Base-by-base conservation (phyloP, 2,888 invertebrate species). In the Julus scandinavius region DNA sequence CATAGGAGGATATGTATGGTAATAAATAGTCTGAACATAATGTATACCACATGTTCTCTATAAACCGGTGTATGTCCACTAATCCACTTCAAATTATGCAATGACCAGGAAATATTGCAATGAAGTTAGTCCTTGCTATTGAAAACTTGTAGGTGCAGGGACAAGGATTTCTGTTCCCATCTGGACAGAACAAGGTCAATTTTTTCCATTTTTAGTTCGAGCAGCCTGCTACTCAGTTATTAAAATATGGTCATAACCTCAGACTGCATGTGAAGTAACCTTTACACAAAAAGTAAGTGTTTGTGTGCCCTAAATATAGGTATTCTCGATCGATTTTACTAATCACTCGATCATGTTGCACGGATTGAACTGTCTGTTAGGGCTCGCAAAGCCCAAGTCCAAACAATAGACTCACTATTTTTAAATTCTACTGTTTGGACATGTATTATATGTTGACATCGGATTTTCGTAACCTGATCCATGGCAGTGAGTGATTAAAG, bases 261-360 rank as follows among this genome's bases (percentile, higher is more conserved):
- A 20, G 2, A 72, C n/a, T 29, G 20, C n/a, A 72, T 7, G 4
- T 20, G 7, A 20, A n/a, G 58, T 72, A 72, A 72, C 63, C 63
- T 72, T 72, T 20, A 1, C 5, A 20, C n/a, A 29, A 72, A 72
- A 63, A 11, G 54, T 63, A 29, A 72, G 20, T 29, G n/a, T 20
- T 72, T n/a, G n/a, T 72, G 63, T 72, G 63, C 3, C 20, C 63
- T 72, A 72, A 72, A 72, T 72, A 72, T 72, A 72, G 20, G 6
- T 0, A 20, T 72, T 7, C 20, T 72, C 63, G 63, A 72, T 72
- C 63, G 63, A 72, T 72, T 72, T 72, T 20, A 9, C n/a, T 72
- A 72, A 72, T 72, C 63, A 72, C 63, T 72, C 63, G n/a, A 63
- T 63, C n/a, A 63, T 63, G n/a, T n/a, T 13, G 58, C 58, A 63